A percentile compares a stretch with the other conserved stretches of the same genome.
phyloP scores from a whole-genome alignment of 2,797 vertebrate genomes.

The Pteropus rufus region DNA sequence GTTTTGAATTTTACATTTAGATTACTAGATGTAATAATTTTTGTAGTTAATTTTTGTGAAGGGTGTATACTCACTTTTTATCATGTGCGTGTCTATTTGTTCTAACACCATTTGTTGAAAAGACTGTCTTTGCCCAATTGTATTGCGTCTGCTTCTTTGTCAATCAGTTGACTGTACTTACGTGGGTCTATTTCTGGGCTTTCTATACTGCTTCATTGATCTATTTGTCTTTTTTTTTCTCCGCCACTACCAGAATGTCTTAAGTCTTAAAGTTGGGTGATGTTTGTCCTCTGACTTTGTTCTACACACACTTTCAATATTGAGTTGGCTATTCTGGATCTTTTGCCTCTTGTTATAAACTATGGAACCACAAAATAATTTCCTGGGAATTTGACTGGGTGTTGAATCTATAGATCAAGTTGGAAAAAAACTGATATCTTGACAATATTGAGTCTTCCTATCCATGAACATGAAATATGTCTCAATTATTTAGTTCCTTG shows the following conservation, averaged over 20 bases:
- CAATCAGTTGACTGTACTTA: neutral
- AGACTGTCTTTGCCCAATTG: neutral
- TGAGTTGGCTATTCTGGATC: neutral
- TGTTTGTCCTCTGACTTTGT: neutral
- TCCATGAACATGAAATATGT: neutral
- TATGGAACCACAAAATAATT: neutral
- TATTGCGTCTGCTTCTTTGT: neutral
- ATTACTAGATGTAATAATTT: neutral
- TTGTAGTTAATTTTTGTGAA: neutral
- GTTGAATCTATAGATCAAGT: neutral
- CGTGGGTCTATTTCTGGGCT: neutral
- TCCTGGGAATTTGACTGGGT: neutral
- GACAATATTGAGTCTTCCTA: neutral
- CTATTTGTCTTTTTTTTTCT: neutral
- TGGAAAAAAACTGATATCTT: neutral
- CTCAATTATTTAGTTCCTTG: neutral
- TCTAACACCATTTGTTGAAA: neutral
- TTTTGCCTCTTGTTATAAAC: neutral
- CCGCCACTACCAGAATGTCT: neutral
- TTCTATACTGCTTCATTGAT: neutral
- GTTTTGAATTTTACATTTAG: neutral
- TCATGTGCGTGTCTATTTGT: neutral
- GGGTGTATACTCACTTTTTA: neutral
- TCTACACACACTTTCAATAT: neutral
- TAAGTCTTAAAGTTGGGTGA: neutral